Conservation (phyloP, 2,797 vertebrate genomes). For the Fistularia tabacaria region DNA sequence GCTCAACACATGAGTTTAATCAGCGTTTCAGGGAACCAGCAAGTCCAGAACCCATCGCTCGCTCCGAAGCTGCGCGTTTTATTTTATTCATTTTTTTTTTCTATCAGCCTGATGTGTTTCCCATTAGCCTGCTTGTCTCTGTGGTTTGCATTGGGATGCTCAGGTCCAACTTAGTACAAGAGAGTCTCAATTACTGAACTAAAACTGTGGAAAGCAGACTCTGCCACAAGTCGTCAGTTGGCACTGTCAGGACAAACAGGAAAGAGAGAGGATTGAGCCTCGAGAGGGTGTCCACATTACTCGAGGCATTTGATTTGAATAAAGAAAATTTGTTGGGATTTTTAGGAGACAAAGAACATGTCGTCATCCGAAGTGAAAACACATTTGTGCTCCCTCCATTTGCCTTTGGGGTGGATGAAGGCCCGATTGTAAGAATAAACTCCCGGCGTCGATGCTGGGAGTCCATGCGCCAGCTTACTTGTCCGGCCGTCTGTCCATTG, state of each 20-base stretch:
- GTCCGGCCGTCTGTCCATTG: constrained; percentile 34
- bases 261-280: constrained; percentile 19
- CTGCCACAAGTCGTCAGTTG: constrained; percentile 55
- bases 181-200: constrained; percentile 61
- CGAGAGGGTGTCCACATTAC: constrained; percentile 40
- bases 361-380: constrained; percentile 67
- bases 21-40: constrained; percentile 62
- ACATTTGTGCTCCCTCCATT: constrained; percentile 55
- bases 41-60: constrained; percentile 46
- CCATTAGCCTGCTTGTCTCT: constrained; percentile 67
- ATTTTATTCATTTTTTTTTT: constrained; percentile 42
- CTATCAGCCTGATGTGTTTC: constrained; percentile 67
- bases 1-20: constrained; percentile 69
- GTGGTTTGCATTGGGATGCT: constrained; percentile 61
- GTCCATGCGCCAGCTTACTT: constrained; percentile 52
- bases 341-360: constrained; percentile 57
- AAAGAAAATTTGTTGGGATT: constrained; percentile 50
- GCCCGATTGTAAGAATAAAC: constrained; percentile 56
- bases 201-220: constrained; percentile 59
- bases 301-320: constrained; percentile 62
- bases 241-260: constrained; percentile 38
- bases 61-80: constrained; percentile 38
- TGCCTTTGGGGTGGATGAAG: constrained; percentile 56
- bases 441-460: constrained; percentile 50
- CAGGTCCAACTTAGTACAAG: constrained; percentile 61